phyloP scores from a whole-genome alignment of 2,888 invertebrate genomes.

The Megalurothrips usitatus region DNA sequence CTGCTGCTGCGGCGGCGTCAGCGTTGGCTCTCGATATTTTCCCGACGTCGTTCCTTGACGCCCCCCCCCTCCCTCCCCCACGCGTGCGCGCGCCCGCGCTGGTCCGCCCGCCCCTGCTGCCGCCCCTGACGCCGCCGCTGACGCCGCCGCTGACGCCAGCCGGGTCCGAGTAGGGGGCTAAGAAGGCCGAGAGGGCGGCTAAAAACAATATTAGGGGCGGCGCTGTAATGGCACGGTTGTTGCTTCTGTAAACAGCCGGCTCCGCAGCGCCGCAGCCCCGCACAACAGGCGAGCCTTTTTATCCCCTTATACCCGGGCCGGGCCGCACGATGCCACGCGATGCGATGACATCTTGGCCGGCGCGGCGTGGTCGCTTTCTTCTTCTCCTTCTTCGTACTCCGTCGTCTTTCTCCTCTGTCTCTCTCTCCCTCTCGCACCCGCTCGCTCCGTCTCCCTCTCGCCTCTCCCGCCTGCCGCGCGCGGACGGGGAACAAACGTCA shows the following conservation, averaged over 20 bases:
- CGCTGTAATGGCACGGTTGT: constrained; percentile 18
- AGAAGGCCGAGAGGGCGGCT: background rate
- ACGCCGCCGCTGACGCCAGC: no score
- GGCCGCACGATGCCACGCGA: background rate
- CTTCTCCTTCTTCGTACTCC: background rate
- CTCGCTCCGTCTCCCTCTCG: background rate
- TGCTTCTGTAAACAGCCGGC: constrained; percentile 19
- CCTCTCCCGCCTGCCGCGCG: background rate
- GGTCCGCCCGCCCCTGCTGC: no score
- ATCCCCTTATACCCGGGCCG: no score
- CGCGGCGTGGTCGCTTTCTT: background rate
- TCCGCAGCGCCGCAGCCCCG: background rate
- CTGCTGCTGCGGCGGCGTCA: no score
- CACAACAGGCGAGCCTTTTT: no score
- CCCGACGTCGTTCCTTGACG: no score
- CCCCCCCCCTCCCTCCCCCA: no score
- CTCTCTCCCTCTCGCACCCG: background rate
- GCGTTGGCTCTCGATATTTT: no score
- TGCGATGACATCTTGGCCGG: no score
- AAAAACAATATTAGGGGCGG: constrained; percentile 19
- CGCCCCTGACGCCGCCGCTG: no score
- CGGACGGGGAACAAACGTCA: background rate
- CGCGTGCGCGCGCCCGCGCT: no score
- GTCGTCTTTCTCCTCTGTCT: background rate
- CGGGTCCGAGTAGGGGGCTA: background rate